Base-by-base conservation (phyloP, 2,888 invertebrate species). In the Oligia strigilis region DNA sequence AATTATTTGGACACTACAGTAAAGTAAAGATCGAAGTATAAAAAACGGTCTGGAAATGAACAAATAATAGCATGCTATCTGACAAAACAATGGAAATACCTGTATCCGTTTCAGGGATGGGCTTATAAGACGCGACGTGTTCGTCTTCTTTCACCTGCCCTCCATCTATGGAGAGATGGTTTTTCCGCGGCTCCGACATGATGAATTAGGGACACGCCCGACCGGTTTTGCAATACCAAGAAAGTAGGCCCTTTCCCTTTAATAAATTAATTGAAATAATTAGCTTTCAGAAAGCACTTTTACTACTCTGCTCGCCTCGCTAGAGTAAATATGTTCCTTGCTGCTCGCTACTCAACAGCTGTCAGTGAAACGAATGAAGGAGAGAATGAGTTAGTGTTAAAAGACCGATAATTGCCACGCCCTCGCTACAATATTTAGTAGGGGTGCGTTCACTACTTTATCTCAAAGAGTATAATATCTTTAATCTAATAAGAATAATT, bases 41-140 rank as follows among this genome's bases (percentile, higher is more conserved):
- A 60, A 49, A 62, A 62, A 49, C 13, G 1, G 55, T n/a, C 4
- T 49, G 49, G 46, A 62, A 29, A 75, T 55, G 0, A 46, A 46
- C 9, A 67, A 76, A 46, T 49, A 36, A 3, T 40, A 72, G 13
- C 55, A 52, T 58, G 11, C 6, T 40, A 58, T n/a, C 60, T 62
- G 19, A n/a, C 60, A 60, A 13, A 66, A 69, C 36, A 43, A 78
- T 76, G 14, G 72, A 87, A 86, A 94, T 95, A 97, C 97, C 97
- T 95, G 97, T 94, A 93, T 97, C 97, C 87, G 96, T 92, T 90
- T 98, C 98, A 82, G 97, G 97, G 88, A 98, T 96, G 69, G 97
- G 95, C 92, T 97, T 98, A 92, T 98, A 98, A 62, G 97, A 93
- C 69, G 95, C 93, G 85, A 95, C 94, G 90, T 95, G 95, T 80